Conservation (phyloP, 2,888 invertebrate genomes). For the Chromoteleia sp. region DNA sequence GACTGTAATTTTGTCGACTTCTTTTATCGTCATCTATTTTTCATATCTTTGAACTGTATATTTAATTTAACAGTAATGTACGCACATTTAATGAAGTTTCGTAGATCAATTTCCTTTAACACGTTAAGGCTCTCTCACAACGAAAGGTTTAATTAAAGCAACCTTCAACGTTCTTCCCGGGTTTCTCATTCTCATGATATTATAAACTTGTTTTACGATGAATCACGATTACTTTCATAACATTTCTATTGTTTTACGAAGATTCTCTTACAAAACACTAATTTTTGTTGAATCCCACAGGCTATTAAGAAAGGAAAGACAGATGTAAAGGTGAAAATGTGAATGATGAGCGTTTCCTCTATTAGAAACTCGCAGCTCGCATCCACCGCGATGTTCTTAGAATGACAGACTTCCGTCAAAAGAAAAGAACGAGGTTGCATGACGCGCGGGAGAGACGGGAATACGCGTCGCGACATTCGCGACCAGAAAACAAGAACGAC, state of each 20-base stretch:
- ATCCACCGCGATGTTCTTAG: conserved; percentile 33
- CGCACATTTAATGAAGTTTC: no score
- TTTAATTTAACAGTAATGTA: no score
- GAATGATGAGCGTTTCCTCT: conserved; percentile 36
- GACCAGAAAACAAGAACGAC: conserved; percentile 49
- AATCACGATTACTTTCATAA: conserved; percentile 28
- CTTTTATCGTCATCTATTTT: no score
- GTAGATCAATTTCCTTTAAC: background rate
- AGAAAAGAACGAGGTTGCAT: conserved; percentile 50
- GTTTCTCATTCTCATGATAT: conserved; percentile 21
- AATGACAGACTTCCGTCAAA: conserved; percentile 54
- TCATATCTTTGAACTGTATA: no score
- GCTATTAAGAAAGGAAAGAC: conserved; percentile 11
- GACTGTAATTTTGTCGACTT: no score
- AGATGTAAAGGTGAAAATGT: conserved; percentile 23
- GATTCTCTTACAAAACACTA: conserved; percentile 5
- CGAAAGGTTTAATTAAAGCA: conserved; percentile 9
- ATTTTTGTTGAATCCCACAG: conserved; percentile 18
- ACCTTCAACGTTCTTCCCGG: conserved; percentile 3
- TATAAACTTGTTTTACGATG: conserved; percentile 23
- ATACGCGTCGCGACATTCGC: conserved; percentile 53
- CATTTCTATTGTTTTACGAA: conserved; percentile 14
- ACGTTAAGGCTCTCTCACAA: background rate
- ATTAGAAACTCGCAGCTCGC: conserved; percentile 27
- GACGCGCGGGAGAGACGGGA: conserved; percentile 25